Evolutionary conservation across 2,888 invertebrate genomes (phyloP).

Genomic region (Chloroclysta siterata): DNA sequence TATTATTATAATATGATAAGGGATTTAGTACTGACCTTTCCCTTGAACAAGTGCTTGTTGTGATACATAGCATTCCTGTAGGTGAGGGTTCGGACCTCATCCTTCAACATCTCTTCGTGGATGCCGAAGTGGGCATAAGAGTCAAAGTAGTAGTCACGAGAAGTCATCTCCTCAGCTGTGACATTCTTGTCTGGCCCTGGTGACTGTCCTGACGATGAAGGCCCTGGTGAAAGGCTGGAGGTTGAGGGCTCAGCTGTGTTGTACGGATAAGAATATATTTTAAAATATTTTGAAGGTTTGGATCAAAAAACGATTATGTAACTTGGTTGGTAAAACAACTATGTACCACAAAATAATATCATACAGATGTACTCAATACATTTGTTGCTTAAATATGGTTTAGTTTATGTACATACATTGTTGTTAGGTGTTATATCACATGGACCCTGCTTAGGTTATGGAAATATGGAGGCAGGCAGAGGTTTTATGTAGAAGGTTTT

Average conservation of each 20-base stretch:
- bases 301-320: too few relatives aligned
- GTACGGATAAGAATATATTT: not conserved
- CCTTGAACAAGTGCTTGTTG: conserved; percentile 98
- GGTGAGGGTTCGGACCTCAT: conserved; percentile 98
- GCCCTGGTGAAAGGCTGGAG: conserved; percentile 14
- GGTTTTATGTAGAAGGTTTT: too few relatives aligned
- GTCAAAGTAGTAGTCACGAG: conserved; percentile 99
- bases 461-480: too few relatives aligned
- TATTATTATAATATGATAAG: too few relatives aligned
- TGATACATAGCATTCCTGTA: conserved; percentile 99
- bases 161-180: conserved; percentile 98
- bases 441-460: too few relatives aligned
- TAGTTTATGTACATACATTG: too few relatives aligned
- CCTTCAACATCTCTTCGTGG: conserved; percentile 99
- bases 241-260: conserved; percentile 41
- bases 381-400: too few relatives aligned
- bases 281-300: too few relatives aligned
- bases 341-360: too few relatives aligned
- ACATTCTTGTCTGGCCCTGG: conserved; percentile 79
- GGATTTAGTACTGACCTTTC: conserved; percentile 81
- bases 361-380: too few relatives aligned
- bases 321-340: too few relatives aligned
- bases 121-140: conserved; percentile 99
- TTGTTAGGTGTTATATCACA: too few relatives aligned
- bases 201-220: conserved; percentile 36